Base-by-base conservation (phyloP, 2,797 vertebrate genomes). In the Enoplosus armatus region DNA sequence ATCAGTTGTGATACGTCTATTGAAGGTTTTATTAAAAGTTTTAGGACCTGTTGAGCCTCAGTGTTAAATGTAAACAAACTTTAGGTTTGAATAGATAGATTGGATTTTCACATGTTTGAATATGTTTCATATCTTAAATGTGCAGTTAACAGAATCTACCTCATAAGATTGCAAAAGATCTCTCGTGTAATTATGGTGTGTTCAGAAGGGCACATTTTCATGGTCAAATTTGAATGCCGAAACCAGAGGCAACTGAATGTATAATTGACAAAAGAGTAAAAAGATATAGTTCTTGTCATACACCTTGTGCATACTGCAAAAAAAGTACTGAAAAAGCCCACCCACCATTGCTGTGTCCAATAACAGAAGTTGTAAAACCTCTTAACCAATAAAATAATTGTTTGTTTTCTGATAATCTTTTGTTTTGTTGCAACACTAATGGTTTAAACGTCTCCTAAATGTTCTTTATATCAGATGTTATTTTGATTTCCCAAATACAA, bases 81-180 rank as follows among this genome's bases (percentile, higher is more conserved):
- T 35, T 72, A 63, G 41, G n/a, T 69, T 84, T 58, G 31, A 71
- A 65, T 47, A 72, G 51, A 68, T 62, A 58, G 68, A 84, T 64
- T 73, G 37, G 71, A 79, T 77, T 62, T 75, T 31, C 31, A 84
- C 68, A 63, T 56, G 53, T 79, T 68, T 54, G 41, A 72, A 65
- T 47, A 63, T 60, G 56, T 81, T 72, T 80, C 35, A 53, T 85
- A 72, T 75, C 62, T 75, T 75, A 73, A 77, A 72, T 79, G 74
- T 80, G 55, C 75, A 75, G 59, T 78, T 72, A 79, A 87, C 82
- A 89, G 39, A 87, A 89, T 90, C 92, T 93, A 94, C 94, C 93
- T 95, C 93, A 90, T 67, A 33, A 69, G 29, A 53, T 35, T 79
- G 72, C 37, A 79, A 73, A 82, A 60, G 54, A 75, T 78, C 58